Conservation (phyloP, 2,113 vertebrate species). For the Grus americana region DNA sequence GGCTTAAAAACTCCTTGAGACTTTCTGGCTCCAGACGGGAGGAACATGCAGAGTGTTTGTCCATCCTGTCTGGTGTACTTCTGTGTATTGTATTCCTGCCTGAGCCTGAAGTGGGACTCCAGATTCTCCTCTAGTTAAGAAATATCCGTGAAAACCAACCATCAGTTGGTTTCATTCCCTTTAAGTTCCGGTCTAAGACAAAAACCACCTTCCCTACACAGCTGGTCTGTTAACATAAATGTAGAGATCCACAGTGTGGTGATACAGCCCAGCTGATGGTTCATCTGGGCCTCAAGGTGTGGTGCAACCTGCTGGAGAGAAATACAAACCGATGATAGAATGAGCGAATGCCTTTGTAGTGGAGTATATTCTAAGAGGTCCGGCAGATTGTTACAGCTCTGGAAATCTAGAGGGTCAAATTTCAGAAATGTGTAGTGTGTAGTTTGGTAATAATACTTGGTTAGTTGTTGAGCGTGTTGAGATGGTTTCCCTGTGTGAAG, state of each 20-base stretch:
- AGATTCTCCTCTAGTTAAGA: not conserved
- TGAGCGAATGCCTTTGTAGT: not conserved
- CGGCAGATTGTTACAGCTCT: not conserved
- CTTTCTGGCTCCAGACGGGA: not conserved
- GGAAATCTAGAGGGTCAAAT: not conserved
- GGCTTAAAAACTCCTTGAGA: not conserved
- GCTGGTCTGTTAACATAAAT: not conserved
- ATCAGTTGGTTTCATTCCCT: not conserved
- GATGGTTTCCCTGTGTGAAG: not conserved
- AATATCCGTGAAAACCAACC: not conserved
- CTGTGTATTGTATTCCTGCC: not conserved
- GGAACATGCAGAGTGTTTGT: not conserved
- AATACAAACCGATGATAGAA: accelerated
- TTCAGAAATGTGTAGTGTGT: not conserved
- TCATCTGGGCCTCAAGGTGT: not conserved
- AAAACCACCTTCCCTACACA: not conserved
- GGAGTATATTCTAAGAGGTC: not conserved
- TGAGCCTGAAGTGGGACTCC: not conserved
- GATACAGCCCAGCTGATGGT: not conserved
- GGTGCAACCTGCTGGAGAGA: not conserved
- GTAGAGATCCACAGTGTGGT: not conserved
- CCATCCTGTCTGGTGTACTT: not conserved
- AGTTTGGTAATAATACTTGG: not conserved
- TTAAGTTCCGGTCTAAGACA: not conserved
- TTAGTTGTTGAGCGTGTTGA: not conserved